Base-by-base conservation (phyloP, 92 coral and sea anemone species). In the Blastomussa wellsi region DNA sequence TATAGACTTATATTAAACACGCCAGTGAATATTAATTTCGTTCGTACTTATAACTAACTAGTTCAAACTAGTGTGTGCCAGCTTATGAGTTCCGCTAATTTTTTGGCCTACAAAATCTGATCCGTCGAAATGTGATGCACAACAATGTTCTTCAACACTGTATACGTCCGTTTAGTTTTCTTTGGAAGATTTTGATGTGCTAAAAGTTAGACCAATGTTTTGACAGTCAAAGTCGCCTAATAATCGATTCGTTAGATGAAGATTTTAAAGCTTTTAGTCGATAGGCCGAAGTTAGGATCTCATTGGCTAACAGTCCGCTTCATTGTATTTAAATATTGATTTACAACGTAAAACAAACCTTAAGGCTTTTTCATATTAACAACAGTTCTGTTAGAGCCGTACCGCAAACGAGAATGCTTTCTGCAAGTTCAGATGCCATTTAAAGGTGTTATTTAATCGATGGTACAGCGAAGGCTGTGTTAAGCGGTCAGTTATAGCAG, bases 301-400 rank as follows among this genome's bases (percentile, higher is more conserved):
- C 83, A 85, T 85, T 85, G 88, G 88, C 77, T 76, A 69, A 48
- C 35, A 13, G 55, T 14, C 53, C 59, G 37, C 16, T 48, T 41
- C 66, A 66, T 36, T 85, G 83, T 85, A 78, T 85, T 85, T 85
- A 85, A 85, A 85, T 85, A 85, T 85, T 85, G 75, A 85, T 85
- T 85, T 85, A 67, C 77, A 65, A 85, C 33, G 78, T 69, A 77
- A 78, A 85, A 69, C 64, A 83, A 74, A 38, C 74, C 52, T 74
- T 62, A 72, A 36, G 62, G 87, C 36, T 17, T 83, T 83, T 62
- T 42, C 60, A 74, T 74, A 83, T 83, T 83, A 74, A 83, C 87
- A 60, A 83, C 42, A 75, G 79, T 74, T n/a, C 87, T 59, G 41
- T 33, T 41, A 57, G 49, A 66, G 32, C 74, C n/a, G 44, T 74